Evolutionary conservation across 2,797 vertebrate species (phyloP).

Genomic region (Anas bernieri): DNA sequence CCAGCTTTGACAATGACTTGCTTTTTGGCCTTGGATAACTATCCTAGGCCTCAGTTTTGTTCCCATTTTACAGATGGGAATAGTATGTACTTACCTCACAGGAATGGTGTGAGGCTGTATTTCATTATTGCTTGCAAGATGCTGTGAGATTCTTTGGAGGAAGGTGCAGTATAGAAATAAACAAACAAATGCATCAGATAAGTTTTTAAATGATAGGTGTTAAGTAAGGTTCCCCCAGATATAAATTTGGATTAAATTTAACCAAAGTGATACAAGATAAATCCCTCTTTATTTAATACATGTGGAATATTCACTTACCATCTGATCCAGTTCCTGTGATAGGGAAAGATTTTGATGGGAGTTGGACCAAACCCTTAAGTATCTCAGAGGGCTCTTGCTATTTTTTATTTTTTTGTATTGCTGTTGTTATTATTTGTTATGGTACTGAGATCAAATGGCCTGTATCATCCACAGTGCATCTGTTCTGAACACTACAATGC

Average conservation of each 20-base stretch:
- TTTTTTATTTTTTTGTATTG: conserved; percentile 8
- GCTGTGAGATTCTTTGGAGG: conserved; percentile 41
- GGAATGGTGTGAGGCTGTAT: conserved; percentile 7
- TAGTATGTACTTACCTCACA: not conserved
- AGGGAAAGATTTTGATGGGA: conserved; percentile 22
- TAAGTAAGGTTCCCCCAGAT: not conserved
- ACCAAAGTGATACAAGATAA: not conserved
- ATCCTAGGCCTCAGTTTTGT: not conserved
- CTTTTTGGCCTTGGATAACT: not conserved
- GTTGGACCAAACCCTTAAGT: conserved; percentile 38
- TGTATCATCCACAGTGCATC: conserved; percentile 62
- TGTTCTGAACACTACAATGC: conserved; percentile 75
- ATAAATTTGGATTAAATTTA: conserved; percentile 2
- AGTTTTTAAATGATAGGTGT: not conserved
- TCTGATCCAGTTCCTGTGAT: not conserved
- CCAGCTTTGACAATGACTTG: not conserved
- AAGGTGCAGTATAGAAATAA: conserved; percentile 43
- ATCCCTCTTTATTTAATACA: not conserved
- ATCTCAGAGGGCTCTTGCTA: conserved; percentile 50
- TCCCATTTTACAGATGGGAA: not conserved
- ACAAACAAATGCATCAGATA: not conserved
- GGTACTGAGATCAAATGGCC: conserved; percentile 48
- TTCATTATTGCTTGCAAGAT: conserved; percentile 7
- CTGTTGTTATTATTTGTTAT: conserved; percentile 43
- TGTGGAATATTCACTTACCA: not conserved